Evolutionary conservation across 2,888 invertebrate species (phyloP), one percentile per base, ranked within the genome.

Genomic region (Ormyrus thymus): DNA sequence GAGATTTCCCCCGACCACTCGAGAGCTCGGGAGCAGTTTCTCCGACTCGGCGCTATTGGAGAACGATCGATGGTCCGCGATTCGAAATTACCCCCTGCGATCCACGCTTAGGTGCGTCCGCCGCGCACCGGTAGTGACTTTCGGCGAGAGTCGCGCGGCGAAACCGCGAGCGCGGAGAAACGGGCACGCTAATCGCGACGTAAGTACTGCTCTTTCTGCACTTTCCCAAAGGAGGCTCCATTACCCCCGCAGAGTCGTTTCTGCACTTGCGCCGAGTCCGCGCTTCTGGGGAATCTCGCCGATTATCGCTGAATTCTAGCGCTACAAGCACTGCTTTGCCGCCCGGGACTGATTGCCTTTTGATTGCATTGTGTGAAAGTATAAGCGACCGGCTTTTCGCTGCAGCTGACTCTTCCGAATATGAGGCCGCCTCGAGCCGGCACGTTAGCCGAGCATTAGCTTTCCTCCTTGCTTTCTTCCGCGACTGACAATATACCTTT

Each of bases 301-400:
- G 29, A 29, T 29, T 61, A 9, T 56, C 13, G n/a, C 13, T n/a
- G 13, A 56, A 7, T 56, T 29, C 2, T 56, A n/a, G 9, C 10
- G n/a, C 56, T 29, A 2, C 48, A 50, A 51, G 29, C 43, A 46
- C 10, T 10, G 53, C 43, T 15, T 53, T 53, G 4, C 13, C 46
- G 6, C 6, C 13, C 46, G 6, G 10, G 8, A 46, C 56, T 68
- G 68, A 68, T 68, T 68, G 46, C 68, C 3, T 68, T 68, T 68
- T 68, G 68, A 68, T 68, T 68, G 13, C 13, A 68, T 56, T 66
- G 66, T 55, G 66, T 66, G 66, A 53, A 53, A 53, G 66, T 66
- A 48, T n/a, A 48, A 48, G 64, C 15, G 29, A 29, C 29, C 13
- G 10, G 46, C 66, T 55, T 66, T 66, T 53, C 13, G 11, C 13